Conservation (phyloP, 53 echinoderm and acorn worm species). For the Echinarachnius parma region DNA sequence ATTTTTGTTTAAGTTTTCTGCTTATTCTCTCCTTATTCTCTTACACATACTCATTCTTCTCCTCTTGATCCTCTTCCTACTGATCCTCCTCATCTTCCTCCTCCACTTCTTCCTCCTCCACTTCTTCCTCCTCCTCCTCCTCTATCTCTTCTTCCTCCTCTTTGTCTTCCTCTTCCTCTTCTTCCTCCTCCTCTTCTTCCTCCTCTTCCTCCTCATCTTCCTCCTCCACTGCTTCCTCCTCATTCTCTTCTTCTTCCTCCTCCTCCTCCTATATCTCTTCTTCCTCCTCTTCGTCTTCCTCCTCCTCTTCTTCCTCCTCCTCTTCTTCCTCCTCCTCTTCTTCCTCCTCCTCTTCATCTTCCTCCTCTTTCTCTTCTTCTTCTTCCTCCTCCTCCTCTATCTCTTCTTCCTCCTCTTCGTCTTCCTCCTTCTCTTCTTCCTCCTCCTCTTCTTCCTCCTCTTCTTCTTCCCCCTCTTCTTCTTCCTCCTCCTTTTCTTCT, state of each 20-base stretch:
- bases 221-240: too few species aligned
- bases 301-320: background rate
- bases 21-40: too few species aligned
- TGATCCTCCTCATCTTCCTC: background rate
- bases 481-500: background rate
- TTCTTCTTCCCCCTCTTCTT: background rate
- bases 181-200: background rate
- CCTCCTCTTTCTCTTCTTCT: background rate
- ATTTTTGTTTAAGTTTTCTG: too few species aligned
- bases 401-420: too few species aligned
- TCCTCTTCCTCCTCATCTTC: background rate
- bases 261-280: background rate
- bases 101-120: background rate
- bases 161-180: too few species aligned
- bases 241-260: background rate
- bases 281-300: too few species aligned
- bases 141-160: too few species aligned
- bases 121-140: background rate
- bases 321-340: background rate
- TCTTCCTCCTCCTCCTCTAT: background rate
- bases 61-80: too few species aligned
- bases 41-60: too few species aligned
- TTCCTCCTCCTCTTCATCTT: background rate
- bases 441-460: background rate
- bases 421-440: background rate